Evolutionary conservation across 1,140 invertebrate genomes (phyloP).

Genomic region (Lasaia peninsularis): DNA sequence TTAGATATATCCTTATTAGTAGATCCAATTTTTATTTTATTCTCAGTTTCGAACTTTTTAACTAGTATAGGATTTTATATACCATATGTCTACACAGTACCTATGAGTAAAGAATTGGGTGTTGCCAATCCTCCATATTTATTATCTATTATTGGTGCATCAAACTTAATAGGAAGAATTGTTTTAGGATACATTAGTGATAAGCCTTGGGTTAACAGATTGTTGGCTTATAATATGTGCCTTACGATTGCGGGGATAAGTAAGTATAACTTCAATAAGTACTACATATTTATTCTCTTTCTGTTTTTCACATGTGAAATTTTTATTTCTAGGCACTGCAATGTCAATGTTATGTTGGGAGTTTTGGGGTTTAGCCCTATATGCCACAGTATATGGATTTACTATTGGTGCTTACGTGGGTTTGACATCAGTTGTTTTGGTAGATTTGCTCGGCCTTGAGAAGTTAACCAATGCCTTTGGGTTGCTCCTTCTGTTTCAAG

Average conservation of each 20-base stretch:
- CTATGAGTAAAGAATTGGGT: conserved; percentile 80
- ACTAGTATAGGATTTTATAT: conserved; percentile 98
- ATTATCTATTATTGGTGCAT: conserved; percentile 88
- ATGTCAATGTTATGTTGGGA: conserved; percentile 84
- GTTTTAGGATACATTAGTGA: conserved; percentile 91
- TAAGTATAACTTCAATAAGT: conserved; percentile 72
- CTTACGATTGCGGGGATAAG: conserved; percentile 90
- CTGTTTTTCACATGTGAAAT: too few species aligned
- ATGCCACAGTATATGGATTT: conserved; percentile 90
- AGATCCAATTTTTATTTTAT: conserved; percentile 93
- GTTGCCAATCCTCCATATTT: conserved; percentile 81
- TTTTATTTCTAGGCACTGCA: conserved; percentile 84
- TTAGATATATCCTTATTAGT: conserved; percentile 90
- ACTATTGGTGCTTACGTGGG: conserved; percentile 96
- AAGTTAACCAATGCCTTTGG: conserved; percentile 95
- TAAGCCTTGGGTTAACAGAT: conserved; percentile 91
- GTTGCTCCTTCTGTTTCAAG: conserved; percentile 93
- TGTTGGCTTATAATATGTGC: conserved; percentile 92
- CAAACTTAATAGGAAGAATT: conserved; percentile 93
- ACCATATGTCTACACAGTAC: conserved; percentile 91
- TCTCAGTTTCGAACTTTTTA: conserved; percentile 95
- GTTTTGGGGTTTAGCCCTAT: conserved; percentile 85
- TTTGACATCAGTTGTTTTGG: conserved; percentile 92
- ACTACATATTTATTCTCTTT: too few species aligned
- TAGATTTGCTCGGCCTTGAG: conserved; percentile 91